phyloP scores from a whole-genome alignment of 2,797 vertebrate species.

The Varecia variegata region DNA sequence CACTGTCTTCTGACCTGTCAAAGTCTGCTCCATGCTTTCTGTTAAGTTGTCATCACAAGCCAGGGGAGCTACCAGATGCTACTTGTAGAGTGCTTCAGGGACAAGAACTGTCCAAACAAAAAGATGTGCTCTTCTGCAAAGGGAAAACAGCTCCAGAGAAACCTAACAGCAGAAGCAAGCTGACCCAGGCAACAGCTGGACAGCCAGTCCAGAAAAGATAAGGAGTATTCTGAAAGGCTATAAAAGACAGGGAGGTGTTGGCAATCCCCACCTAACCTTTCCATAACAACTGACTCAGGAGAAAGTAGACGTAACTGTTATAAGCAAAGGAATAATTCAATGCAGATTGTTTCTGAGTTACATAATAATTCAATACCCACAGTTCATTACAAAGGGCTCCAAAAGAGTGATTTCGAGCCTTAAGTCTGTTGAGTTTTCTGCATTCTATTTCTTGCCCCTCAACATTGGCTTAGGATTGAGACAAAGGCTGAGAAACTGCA shows the following conservation, averaged over 20 bases:
- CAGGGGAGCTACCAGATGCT: not conserved
- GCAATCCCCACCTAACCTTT: not conserved
- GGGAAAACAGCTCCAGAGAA: not conserved
- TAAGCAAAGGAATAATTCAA: not conserved
- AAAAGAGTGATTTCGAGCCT: not conserved
- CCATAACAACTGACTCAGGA: not conserved
- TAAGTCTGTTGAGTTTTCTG: not conserved
- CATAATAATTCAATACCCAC: not conserved
- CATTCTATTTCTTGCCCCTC: not conserved
- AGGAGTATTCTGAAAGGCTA: not conserved
- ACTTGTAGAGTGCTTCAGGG: not conserved
- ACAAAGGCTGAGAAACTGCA: not conserved
- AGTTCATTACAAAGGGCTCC: not conserved
- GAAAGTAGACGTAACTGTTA: not conserved
- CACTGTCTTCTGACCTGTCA: slow-evolving; percentile 34
- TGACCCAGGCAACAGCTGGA: not conserved
- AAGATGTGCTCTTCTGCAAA: not conserved
- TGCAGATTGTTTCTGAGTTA: not conserved
- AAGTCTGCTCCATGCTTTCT: not conserved
- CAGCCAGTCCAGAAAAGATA: not conserved
- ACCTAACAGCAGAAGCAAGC: not conserved
- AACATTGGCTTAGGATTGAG: not conserved
- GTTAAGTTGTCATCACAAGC: not conserved
- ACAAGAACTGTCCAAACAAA: slow-evolving; percentile 20
- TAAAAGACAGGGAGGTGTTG: not conserved